Evolutionary conservation across 2,797 vertebrate species (phyloP).

Genomic region (Danio jaintianensis): DNA sequence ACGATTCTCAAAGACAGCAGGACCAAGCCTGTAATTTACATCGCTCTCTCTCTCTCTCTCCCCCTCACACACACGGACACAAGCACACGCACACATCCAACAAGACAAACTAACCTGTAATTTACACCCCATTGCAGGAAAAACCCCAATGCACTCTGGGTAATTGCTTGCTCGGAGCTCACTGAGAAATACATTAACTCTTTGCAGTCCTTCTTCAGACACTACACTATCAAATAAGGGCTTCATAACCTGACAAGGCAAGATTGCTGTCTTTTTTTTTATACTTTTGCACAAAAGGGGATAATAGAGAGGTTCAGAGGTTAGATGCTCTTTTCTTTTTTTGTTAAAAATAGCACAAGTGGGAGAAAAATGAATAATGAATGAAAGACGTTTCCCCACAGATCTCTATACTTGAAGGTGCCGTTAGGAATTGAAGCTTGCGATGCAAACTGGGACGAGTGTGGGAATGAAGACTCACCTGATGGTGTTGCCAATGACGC

Average conservation of each 20-base stretch:
- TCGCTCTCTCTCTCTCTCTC: slow-evolving; percentile 54
- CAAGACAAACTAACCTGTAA: slow-evolving; percentile 66
- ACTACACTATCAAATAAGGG: slow-evolving; percentile 49
- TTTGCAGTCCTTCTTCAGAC: slow-evolving; percentile 52
- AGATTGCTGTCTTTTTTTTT: slow-evolving; percentile 29
- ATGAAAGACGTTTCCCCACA: slow-evolving; percentile 13
- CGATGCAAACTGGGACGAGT: slow-evolving; percentile 5
- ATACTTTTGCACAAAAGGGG: slow-evolving; percentile 26
- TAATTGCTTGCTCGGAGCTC: slow-evolving; percentile 62
- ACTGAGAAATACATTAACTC: slow-evolving; percentile 64
- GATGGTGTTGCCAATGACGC: slow-evolving; percentile 97
- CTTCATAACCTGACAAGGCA: slow-evolving; percentile 34
- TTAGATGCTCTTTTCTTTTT: too few relatives aligned
- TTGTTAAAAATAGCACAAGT: too few relatives aligned
- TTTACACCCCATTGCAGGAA: slow-evolving; percentile 64
- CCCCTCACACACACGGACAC: slow-evolving; percentile 12
- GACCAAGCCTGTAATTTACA: slow-evolving; percentile 69
- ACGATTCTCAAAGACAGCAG: slow-evolving; percentile 61
- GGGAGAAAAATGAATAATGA: background rate
- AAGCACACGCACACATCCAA: slow-evolving; percentile 50
- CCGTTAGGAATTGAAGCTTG: background rate
- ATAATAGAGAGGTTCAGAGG: slow-evolving; percentile 39
- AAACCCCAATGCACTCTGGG: slow-evolving; percentile 62
- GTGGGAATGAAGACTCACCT: slow-evolving; percentile 72
- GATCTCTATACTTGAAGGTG: slow-evolving; percentile 4